Evolutionary conservation across 2,797 vertebrate genomes (phyloP), one percentile per base, ranked within the genome.

Genomic region (Ficedula albicollis): DNA sequence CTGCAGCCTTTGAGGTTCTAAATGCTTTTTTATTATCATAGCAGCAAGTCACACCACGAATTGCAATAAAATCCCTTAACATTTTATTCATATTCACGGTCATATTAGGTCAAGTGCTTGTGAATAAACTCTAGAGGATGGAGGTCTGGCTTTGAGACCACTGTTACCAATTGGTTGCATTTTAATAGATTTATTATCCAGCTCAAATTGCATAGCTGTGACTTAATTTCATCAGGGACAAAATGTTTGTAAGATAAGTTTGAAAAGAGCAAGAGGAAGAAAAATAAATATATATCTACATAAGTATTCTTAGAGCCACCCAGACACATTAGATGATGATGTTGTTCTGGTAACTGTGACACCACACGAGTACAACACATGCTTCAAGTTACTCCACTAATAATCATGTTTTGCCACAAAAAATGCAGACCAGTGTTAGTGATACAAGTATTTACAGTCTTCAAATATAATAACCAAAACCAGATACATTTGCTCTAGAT

Each of bases 141-240:
- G 36, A 91, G 63, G 34, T 48, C 44, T 68, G 41, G 67, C 59
- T 91, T 94, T 84, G 78, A 84, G 80, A 55, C 38, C 3, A 0
- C 32, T 74, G 29, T 87, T 90, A 77, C 59, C 54, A 84, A 16
- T 5, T 69, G 55, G 59, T 56, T 79, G 49, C 29, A 58, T 73
- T 93, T 87, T 90, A 93, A 88, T 29, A 84, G 79, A 91, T 70
- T 49, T 69, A 84, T 82, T 86, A 84, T 79, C 91, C 63, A 52
- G 59, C 41, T 87, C 52, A 82, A 93, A 81, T 38, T 87, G 55
- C 48, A 69, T 48, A 91, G 27, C 30, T 63, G 17, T 63, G 49
- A 84, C 59, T 89, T 82, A 58, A 87, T 72, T 92, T 79, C 41
- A 87, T 39, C 63, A 67, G 70, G 56, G 59, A 85, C n/a, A 95